phyloP scores from a whole-genome alignment of 2,797 vertebrate genomes.

The Hydrolagus colliei region DNA sequence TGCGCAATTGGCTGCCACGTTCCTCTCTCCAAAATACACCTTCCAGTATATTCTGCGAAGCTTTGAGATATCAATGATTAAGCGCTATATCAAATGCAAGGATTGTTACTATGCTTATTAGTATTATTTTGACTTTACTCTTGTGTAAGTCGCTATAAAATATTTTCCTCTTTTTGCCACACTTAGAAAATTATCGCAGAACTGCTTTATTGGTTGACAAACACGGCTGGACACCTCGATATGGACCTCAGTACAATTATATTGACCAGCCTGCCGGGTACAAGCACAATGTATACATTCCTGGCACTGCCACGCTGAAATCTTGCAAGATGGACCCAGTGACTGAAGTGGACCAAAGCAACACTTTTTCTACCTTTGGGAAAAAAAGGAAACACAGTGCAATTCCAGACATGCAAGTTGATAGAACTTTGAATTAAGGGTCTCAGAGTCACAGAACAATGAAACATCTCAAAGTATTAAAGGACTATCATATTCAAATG shows the following conservation, averaged over 20 bases:
- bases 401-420: background rate
- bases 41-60: background rate
- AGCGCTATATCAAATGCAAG: no score
- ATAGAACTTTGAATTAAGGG: constrained; percentile 24
- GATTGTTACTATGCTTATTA: no score
- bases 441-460: no score
- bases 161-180: background rate
- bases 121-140: background rate
- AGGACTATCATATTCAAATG: no score
- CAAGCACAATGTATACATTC: constrained; percentile 87
- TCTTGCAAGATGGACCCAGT: constrained; percentile 63
- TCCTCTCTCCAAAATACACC: background rate
- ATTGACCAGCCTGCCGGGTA: constrained; percentile 71
- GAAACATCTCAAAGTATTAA: no score
- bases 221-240: constrained; percentile 72
- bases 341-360: constrained; percentile 70
- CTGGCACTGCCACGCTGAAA: constrained; percentile 72
- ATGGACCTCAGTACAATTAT: constrained; percentile 62
- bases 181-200: background rate
- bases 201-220: constrained; percentile 34
- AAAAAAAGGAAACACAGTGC: constrained; percentile 77
- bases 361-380: constrained; percentile 85
- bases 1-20: background rate
- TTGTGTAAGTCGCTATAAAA: background rate
- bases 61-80: background rate